A percentile compares a stretch with the other conserved stretches of the same genome.
Evolutionary conservation across 2,113 vertebrate species (phyloP).

Genomic region (Petroica traversi): DNA sequence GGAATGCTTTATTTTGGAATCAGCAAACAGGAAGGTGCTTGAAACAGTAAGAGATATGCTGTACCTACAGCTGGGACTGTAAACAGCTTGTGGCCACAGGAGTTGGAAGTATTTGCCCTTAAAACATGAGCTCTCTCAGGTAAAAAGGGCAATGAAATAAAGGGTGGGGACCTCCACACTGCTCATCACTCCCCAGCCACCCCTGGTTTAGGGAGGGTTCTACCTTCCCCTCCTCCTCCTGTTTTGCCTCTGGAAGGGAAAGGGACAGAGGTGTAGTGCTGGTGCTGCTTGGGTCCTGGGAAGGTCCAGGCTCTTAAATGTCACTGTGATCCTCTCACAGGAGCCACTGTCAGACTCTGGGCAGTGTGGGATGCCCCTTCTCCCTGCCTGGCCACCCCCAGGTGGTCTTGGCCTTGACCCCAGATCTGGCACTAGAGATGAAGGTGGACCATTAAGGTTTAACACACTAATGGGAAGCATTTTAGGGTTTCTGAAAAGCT

Average conservation of each 20-base stretch:
- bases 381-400: not conserved
- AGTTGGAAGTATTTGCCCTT: not conserved
- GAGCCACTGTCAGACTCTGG: not conserved
- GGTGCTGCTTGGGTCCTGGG: not conserved
- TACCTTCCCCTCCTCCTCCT: not conserved
- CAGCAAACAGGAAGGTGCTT: not conserved
- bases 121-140: not conserved
- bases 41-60: not conserved
- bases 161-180: accelerated
- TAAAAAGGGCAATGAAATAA: not conserved
- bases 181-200: not conserved
- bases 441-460: not conserved
- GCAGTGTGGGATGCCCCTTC: accelerated
- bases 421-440: accelerated
- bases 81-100: accelerated
- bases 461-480: not conserved
- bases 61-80: not conserved
- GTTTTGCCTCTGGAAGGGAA: not conserved
- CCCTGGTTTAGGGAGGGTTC: accelerated
- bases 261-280: not conserved
- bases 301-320: not conserved
- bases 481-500: not conserved
- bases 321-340: accelerated
- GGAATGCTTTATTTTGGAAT: not conserved
- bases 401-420: accelerated